Evolutionary conservation across 1,140 invertebrate species (phyloP).

Genomic region (Helicorthomorpha holstii): DNA sequence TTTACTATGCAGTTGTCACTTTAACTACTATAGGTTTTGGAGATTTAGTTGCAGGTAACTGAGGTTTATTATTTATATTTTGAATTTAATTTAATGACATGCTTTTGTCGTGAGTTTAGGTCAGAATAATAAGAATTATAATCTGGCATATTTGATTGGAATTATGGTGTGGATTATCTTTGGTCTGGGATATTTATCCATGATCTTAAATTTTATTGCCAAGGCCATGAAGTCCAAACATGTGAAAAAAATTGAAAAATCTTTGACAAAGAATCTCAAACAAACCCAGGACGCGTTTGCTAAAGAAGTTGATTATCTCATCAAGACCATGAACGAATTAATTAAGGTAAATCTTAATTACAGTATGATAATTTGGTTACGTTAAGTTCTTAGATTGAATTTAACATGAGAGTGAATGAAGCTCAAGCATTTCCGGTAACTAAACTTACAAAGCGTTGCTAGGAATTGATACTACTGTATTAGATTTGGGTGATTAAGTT

Average conservation of each 20-base stretch:
- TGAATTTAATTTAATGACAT: too few relatives aligned
- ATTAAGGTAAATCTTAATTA: too few relatives aligned
- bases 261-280: constrained; percentile 46
- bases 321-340: constrained; percentile 56
- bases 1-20: constrained; percentile 85
- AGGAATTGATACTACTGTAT: too few relatives aligned
- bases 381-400: too few relatives aligned
- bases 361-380: too few relatives aligned
- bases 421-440: too few relatives aligned
- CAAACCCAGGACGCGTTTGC: constrained; percentile 58
- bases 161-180: constrained; percentile 71
- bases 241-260: constrained; percentile 52
- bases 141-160: constrained; percentile 50
- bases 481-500: too few relatives aligned
- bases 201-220: constrained; percentile 76
- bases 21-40: constrained; percentile 89
- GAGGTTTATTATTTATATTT: not conserved
- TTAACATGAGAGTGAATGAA: too few relatives aligned
- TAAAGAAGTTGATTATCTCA: constrained; percentile 49
- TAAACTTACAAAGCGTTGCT: too few relatives aligned
- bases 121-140: constrained; percentile 19
- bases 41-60: constrained; percentile 65
- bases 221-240: constrained; percentile 51
- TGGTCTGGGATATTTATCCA: constrained; percentile 73
- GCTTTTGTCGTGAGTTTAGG: constrained; percentile 4